Evolutionary conservation across 2,113 vertebrate genomes (phyloP).

Genomic region (Ceyx melanurus): DNA sequence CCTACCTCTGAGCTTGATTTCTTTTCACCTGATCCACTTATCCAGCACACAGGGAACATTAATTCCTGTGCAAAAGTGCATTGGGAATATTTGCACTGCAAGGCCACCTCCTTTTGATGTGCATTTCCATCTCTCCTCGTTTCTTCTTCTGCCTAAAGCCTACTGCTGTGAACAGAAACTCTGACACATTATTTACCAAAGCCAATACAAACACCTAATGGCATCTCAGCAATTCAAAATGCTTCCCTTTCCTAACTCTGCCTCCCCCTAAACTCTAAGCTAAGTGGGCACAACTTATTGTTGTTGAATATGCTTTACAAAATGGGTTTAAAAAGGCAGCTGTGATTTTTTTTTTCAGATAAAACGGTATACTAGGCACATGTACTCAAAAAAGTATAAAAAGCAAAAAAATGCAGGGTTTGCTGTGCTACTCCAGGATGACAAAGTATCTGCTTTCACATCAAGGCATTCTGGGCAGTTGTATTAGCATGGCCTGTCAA

Average conservation of each 20-base stretch:
- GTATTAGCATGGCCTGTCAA: not conserved
- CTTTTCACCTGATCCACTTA: constrained; percentile 28
- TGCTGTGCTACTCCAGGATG: not conserved
- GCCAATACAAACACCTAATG: not conserved
- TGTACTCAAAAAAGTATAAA: not conserved
- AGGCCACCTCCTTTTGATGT: not conserved
- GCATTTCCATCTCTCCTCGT: not conserved
- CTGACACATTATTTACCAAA: not conserved
- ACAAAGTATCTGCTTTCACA: not conserved
- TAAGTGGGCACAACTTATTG: not conserved
- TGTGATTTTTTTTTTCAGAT: not conserved
- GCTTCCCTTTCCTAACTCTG: not conserved
- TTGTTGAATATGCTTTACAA: not conserved
- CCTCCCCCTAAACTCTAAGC: not conserved
- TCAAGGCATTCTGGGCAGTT: rapidly evolving
- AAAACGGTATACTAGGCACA: not conserved
- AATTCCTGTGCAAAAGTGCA: not conserved
- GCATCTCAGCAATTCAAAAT: not conserved
- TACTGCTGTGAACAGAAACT: constrained; percentile 43
- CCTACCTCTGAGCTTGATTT: constrained; percentile 29
- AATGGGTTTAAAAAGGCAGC: not conserved
- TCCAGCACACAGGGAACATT: not conserved
- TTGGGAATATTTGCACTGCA: not conserved
- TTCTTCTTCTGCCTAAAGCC: constrained; percentile 32
- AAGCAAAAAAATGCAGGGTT: not conserved